A percentile compares a stretch with the other conserved stretches of the same genome.
These are phyloP conservation scores for Leptobrachium ailaonicum DNA, from an alignment of 2,113 vertebrate genomes.

Conservation along the genomic window DNA sequence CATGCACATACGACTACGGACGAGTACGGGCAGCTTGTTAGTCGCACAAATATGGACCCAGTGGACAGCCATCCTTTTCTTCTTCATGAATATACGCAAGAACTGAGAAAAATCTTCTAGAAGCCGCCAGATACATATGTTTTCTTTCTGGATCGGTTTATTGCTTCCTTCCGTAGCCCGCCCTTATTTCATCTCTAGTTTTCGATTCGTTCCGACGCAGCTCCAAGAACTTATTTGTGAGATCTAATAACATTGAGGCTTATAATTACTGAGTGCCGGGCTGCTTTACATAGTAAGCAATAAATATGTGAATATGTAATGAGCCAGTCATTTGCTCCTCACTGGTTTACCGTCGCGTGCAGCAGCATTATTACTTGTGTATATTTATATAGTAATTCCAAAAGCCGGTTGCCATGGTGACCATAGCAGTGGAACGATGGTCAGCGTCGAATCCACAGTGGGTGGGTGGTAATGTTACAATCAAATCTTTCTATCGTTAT, in stretches of 20 bases:
- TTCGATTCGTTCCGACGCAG: conserved; percentile 14
- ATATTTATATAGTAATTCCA: conserved; percentile 32
- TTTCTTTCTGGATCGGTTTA: too few relatives aligned
- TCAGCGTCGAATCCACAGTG: not conserved
- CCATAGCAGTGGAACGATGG: not conserved
- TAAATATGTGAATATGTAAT: conserved; percentile 47
- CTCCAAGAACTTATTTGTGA: conserved; percentile 3
- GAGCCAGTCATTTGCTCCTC: conserved; percentile 35
- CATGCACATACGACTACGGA: too few relatives aligned
- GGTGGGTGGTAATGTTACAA: conserved; percentile 3
- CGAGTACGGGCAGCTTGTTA: too few relatives aligned
- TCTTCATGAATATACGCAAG: too few relatives aligned
- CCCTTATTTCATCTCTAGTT: not conserved
- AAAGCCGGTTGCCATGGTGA: conserved; percentile 27
- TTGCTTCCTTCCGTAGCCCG: not conserved
- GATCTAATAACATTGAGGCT: conserved; percentile 23
- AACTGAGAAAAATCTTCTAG: too few relatives aligned
- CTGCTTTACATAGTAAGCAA: conserved; percentile 36
- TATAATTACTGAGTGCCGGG: conserved; percentile 26
- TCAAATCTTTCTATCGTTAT: not conserved
- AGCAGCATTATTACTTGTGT: conserved; percentile 39
- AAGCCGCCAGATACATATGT: too few relatives aligned
- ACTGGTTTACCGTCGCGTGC: conserved; percentile 26
- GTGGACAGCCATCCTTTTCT: too few relatives aligned
- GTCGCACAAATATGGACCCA: too few relatives aligned